Evolutionary conservation across 2,888 invertebrate species (phyloP), one percentile per base, ranked within the genome.

Genomic region (Lasioglossum oenotherae): DNA sequence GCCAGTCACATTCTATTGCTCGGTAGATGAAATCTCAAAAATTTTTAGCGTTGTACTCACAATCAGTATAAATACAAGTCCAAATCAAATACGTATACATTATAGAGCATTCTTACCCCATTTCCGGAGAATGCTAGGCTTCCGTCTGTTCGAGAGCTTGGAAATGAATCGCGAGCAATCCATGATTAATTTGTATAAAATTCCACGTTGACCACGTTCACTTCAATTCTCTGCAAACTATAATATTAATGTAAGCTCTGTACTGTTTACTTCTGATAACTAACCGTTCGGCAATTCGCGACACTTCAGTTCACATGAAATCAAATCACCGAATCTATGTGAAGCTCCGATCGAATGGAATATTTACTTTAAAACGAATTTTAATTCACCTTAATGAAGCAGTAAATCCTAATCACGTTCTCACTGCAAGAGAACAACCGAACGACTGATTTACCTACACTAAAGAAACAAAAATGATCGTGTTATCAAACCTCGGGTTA

Each of bases 151-250:
- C 14, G 95, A 93, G 69, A 93, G 92, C 10, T 95, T 94, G 72
- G 95, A 94, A 71, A 96, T 93, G 88, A 96, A 96, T 90, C 95
- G 93, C 35, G 93, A 92, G 87, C 96, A 96, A 92, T 96, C 96
- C 90, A 93, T 94, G 2, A 19, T n/a, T 5, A 27, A 27, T 67
- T 12, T 2, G 3, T 53, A 27, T 6, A 38, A 8, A 41, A 71
- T 71, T 12, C 12, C 69, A 38, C 41, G 71, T 69, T n/a, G 41
- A 27, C 49, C 16, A 44, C 60, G 64, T 31, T 27, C 35, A 12
- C 6, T 4, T n/a, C 16, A 53, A 27, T 53, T 10, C 23, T 69
- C 19, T 38, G 23, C 10, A 19, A 67, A 38, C 23, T 35, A 8
- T 67, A 19, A 16, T 64, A 10, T 31, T 64, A 14, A 19, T 16